phyloP scores from a whole-genome alignment of 2,888 invertebrate genomes.

The Cephonodes hylas region DNA sequence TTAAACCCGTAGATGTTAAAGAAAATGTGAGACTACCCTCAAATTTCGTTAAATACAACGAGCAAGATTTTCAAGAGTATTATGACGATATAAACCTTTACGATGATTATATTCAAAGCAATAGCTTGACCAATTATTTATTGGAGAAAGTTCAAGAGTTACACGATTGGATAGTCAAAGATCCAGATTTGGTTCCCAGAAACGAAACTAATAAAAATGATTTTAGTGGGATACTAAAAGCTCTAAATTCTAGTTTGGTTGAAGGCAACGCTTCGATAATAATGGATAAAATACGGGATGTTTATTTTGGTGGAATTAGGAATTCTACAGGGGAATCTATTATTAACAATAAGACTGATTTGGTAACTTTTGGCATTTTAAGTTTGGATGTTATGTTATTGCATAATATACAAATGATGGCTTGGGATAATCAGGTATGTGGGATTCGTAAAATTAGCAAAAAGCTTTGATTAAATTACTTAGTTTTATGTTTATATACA shows the following conservation, averaged over 20 bases:
- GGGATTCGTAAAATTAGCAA: too few relatives aligned
- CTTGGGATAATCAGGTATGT: conserved; percentile 80
- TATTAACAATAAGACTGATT: conserved; percentile 67
- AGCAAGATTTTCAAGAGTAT: conserved; percentile 59
- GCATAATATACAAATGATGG: conserved; percentile 80
- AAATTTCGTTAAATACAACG: conserved; percentile 37
- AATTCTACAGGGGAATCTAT: conserved; percentile 53
- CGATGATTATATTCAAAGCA: conserved; percentile 73
- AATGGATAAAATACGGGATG: conserved; percentile 72
- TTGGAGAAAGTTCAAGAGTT: conserved; percentile 77
- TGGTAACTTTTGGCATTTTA: conserved; percentile 79
- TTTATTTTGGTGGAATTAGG: conserved; percentile 72
- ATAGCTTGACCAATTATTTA: conserved; percentile 71
- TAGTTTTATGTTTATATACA: too few relatives aligned
- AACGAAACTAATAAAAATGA: conserved; percentile 41
- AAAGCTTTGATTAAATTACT: too few relatives aligned
- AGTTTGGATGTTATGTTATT: conserved; percentile 80
- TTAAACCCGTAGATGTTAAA: conserved; percentile 52
- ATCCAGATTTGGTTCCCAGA: conserved; percentile 56
- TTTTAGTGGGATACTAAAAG: conserved; percentile 64
- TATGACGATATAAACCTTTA: conserved; percentile 70
- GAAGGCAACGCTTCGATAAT: conserved; percentile 75
- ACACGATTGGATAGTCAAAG: conserved; percentile 73
- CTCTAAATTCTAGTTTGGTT: conserved; percentile 75
- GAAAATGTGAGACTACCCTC: conserved; percentile 48